Base-by-base conservation (phyloP, 2,797 vertebrate species). In the Periparus ater region DNA sequence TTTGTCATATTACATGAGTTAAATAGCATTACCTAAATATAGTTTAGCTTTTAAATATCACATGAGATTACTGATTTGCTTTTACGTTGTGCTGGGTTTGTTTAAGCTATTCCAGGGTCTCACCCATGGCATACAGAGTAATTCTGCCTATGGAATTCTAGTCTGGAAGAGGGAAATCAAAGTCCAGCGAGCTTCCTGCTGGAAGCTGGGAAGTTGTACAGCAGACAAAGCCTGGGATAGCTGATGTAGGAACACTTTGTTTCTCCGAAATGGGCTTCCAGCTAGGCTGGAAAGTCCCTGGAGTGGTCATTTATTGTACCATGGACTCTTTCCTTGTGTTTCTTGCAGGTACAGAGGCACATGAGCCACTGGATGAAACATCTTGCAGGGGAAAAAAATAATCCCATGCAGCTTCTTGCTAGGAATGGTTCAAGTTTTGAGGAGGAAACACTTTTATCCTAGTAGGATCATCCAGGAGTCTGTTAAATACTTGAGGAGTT, bases 31-130 rank as follows among this genome's bases (percentile, higher is more conserved):
- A 96, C 88, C 85, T 89, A 97, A 96, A 94, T 90, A 95, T 65
- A 85, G 89, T 97, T 96, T 95, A 93, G 91, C 75, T 93, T 94
- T 91, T 93, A 95, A 97, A 96, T 95, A 97, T 91, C 91, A 89
- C 93, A 92, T 96, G 92, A 93, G 95, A 85, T 93, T 81, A 78
- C 88, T 38, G 93, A 91, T 95, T 95, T 96, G 58, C 89, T 94
- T 89, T 93, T 82, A 87, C 79, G 32, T 70, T 50, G 76, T 48
- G 48, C 60, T 85, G 42, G 47, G 68, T 85, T 93, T 96, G 67
- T 95, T 96, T 92, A 76, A 95, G 91, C 63, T 88, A 9, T 57
- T 78, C 82, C 57, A 71, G 77, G 79, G 50, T 88, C 73, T 95
- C 82, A 51, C 75, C 25, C 67, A 26, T 3, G 36, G 36, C 65